phyloP scores from a whole-genome alignment of 2,888 invertebrate genomes.

The Torymus aiolomorphi region DNA sequence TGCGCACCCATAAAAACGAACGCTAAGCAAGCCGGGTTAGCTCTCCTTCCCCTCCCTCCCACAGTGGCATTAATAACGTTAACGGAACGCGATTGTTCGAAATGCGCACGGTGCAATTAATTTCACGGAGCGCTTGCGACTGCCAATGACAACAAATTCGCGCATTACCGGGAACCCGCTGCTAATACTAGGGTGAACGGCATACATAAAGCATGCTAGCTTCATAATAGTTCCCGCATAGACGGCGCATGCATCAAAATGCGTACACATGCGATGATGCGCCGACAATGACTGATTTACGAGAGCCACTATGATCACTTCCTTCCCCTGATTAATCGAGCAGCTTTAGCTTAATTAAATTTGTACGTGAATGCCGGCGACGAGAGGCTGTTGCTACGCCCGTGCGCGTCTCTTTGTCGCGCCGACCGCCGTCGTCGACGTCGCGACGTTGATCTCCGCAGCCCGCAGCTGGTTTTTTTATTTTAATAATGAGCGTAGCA shows the following conservation, averaged over 20 bases:
- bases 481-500: too few relatives aligned
- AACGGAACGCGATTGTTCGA: too few relatives aligned
- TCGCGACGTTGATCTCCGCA: too few relatives aligned
- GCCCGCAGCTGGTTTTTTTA: too few relatives aligned
- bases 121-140: neutral
- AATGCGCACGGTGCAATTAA: too few relatives aligned
- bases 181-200: too few relatives aligned
- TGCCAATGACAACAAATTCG: constrained; percentile 20
- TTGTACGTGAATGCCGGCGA: constrained; percentile 6
- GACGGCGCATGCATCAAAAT: constrained; percentile 32
- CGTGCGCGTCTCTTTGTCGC: neutral
- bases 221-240: constrained; percentile 40
- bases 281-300: constrained; percentile 45
- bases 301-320: constrained; percentile 23
- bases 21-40: too few relatives aligned
- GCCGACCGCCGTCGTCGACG: too few relatives aligned
- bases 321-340: constrained; percentile 16
- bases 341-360: constrained; percentile 43
- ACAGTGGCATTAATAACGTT: too few relatives aligned
- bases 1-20: too few relatives aligned
- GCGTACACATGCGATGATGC: constrained; percentile 11
- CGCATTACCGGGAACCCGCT: neutral
- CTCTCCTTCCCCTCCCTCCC: too few relatives aligned
- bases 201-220: neutral
- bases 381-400: neutral